phyloP scores from a whole-genome alignment of 2,797 vertebrate genomes.

The Danio tinwini region DNA sequence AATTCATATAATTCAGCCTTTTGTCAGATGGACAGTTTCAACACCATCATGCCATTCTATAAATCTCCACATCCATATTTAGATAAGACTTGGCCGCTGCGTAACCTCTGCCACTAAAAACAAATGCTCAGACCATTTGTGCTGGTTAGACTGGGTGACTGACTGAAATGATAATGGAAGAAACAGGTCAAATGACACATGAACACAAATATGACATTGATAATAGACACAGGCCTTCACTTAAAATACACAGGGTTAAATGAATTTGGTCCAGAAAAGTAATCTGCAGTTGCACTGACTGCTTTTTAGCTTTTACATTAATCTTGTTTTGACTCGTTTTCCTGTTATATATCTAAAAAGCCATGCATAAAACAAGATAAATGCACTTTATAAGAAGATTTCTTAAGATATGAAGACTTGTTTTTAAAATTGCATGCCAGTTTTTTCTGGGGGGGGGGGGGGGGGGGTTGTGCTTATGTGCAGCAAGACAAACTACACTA shows the following conservation, averaged over 20 bases:
- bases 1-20: constrained; percentile 49
- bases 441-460: too few species aligned
- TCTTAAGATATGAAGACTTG: neutral
- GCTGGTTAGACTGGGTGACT: constrained; percentile 20
- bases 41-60: constrained; percentile 53
- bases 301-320: neutral
- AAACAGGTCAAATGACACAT: constrained; percentile 52
- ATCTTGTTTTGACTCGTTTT: neutral
- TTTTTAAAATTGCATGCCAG: neutral
- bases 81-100: constrained; percentile 59
- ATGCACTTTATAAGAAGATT: neutral
- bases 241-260: constrained; percentile 19
- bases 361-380: neutral
- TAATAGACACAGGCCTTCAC: constrained; percentile 6
- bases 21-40: constrained; percentile 51
- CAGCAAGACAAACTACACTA: too few species aligned
- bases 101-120: constrained; percentile 67
- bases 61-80: constrained; percentile 61
- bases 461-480: too few species aligned
- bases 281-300: constrained; percentile 21
- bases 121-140: constrained; percentile 67
- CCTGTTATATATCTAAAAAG: neutral
- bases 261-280: constrained; percentile 20
- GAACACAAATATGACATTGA: constrained; percentile 57
- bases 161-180: constrained; percentile 49